phyloP scores from a whole-genome alignment of 2,888 invertebrate genomes.

The Amblyteles armatorius region DNA sequence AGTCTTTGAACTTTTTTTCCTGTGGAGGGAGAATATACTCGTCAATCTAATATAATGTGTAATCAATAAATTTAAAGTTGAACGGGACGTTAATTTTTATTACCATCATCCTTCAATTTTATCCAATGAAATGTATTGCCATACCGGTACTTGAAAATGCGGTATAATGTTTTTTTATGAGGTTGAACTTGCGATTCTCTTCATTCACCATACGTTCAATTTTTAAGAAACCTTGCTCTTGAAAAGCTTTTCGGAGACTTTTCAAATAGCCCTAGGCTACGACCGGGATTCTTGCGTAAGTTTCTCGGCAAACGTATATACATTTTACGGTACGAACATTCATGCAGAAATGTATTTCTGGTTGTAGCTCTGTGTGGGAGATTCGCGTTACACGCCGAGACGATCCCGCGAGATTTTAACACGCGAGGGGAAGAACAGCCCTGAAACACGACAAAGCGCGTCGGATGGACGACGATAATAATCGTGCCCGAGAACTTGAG shows the following conservation, averaged over 20 bases:
- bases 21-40: too few species aligned
- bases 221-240: constrained; percentile 59
- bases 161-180: not conserved
- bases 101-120: too few species aligned
- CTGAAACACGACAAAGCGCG: not conserved
- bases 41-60: too few species aligned
- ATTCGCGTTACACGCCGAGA: constrained; percentile 16
- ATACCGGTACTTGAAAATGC: too few species aligned
- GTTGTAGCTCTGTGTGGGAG: constrained; percentile 30
- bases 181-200: not conserved
- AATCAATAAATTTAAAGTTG: too few species aligned
- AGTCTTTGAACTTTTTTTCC: too few species aligned
- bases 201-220: constrained; percentile 13
- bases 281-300: constrained; percentile 54
- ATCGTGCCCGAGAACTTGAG: constrained; percentile 10
- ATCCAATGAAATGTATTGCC: too few species aligned
- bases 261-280: constrained; percentile 39
- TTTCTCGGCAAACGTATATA: not conserved
- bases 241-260: constrained; percentile 39
- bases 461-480: not conserved
- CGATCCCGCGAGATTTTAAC: not conserved
- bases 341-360: constrained; percentile 52
- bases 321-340: constrained; percentile 17
- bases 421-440: not conserved
- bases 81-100: too few species aligned